A percentile compares a stretch with the other conserved stretches of the same genome.
phyloP scores from a whole-genome alignment of 2,113 vertebrate genomes.

The Odocoileus hemionus region DNA sequence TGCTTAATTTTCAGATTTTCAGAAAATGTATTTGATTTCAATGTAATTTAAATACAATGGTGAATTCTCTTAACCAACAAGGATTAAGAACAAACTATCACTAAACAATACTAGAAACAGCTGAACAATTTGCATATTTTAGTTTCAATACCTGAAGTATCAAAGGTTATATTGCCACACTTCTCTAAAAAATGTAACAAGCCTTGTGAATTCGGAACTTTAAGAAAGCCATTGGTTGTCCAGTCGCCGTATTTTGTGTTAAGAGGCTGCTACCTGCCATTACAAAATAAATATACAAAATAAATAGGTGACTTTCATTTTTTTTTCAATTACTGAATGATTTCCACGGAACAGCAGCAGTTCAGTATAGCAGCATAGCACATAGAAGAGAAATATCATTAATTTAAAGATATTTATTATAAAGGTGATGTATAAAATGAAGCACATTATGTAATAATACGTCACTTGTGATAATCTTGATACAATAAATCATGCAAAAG shows the following conservation, averaged over 20 bases:
- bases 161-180: background rate
- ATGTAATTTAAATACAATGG: slow-evolving; percentile 62
- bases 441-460: background rate
- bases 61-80: slow-evolving; percentile 70
- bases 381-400: background rate
- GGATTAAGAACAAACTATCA: slow-evolving; percentile 77
- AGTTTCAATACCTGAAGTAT: slow-evolving; percentile 65
- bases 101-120: slow-evolving; percentile 59
- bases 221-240: background rate
- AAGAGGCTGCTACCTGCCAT: background rate
- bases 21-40: slow-evolving; percentile 68
- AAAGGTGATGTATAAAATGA: background rate
- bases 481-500: background rate
- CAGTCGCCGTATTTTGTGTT: background rate
- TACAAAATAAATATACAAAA: slow-evolving; percentile 12
- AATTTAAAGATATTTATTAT: background rate
- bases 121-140: slow-evolving; percentile 66
- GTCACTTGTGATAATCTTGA: background rate
- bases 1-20: slow-evolving; percentile 78
- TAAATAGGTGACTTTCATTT: background rate
- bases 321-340: background rate
- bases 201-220: background rate
- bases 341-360: background rate
- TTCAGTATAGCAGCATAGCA: background rate
- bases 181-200: slow-evolving; percentile 41